Conservation (phyloP, 2,888 invertebrate genomes). For the Ethmia dodecea region DNA sequence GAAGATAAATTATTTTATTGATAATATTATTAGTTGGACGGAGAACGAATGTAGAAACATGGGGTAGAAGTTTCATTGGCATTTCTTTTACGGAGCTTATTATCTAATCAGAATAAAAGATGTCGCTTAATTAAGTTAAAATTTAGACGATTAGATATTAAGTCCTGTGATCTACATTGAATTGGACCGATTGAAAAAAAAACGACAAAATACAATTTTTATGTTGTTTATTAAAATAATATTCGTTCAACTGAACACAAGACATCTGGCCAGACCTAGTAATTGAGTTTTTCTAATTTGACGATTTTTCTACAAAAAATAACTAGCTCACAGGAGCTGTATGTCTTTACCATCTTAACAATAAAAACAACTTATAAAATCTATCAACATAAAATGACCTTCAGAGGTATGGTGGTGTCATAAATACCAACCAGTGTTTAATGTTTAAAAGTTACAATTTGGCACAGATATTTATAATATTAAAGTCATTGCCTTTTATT, state of each 20-base stretch:
- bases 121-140: too few relatives aligned
- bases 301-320: constrained; percentile 60
- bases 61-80: too few relatives aligned
- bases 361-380: constrained; percentile 77
- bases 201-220: constrained; percentile 56
- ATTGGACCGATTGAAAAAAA: too few relatives aligned
- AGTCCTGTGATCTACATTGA: too few relatives aligned
- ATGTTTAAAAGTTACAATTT: constrained; percentile 58
- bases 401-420: constrained; percentile 44
- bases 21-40: too few relatives aligned
- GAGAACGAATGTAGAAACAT: too few relatives aligned
- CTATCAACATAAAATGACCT: constrained; percentile 67
- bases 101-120: too few relatives aligned
- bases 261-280: constrained; percentile 69
- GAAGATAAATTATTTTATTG: too few relatives aligned
- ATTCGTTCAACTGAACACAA: constrained; percentile 77
- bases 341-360: constrained; percentile 70
- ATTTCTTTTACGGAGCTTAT: too few relatives aligned
- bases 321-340: constrained; percentile 40
- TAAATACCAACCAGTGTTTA: constrained; percentile 29
- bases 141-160: too few relatives aligned
- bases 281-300: constrained; percentile 70
- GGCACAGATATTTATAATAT: constrained; percentile 48
- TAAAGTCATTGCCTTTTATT: constrained; percentile 24
- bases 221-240: constrained; percentile 78